A percentile compares a stretch with the other conserved stretches of the same genome.
Conservation (phyloP, 2,113 vertebrate species). For the Ibidorhyncha struthersii region DNA sequence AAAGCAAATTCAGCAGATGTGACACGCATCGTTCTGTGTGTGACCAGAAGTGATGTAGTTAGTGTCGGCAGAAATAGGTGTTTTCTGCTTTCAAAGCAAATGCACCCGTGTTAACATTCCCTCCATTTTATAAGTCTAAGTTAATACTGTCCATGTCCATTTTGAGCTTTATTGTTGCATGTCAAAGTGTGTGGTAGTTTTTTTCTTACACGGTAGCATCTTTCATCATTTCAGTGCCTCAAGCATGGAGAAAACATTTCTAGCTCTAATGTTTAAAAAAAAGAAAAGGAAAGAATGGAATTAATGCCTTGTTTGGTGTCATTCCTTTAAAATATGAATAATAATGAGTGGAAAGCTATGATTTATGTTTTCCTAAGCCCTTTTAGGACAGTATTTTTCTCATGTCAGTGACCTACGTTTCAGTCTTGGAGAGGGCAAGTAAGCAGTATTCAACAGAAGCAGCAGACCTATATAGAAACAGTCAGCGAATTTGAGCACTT, state of each 20-base stretch:
- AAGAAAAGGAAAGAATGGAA: neutral
- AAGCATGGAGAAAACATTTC: neutral
- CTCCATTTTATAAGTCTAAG: conserved; percentile 1
- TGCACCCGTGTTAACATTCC: neutral
- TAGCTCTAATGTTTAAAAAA: conserved; percentile 3
- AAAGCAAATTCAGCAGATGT: conserved; percentile 51
- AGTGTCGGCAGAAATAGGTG: conserved; percentile 38
- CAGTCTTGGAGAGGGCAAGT: neutral
- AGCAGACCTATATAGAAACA: neutral
- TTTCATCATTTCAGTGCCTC: neutral
- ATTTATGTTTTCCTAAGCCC: neutral
- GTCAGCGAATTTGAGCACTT: neutral
- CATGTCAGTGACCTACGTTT: neutral
- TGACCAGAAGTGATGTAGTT: conserved; percentile 19
- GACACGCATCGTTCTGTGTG: neutral
- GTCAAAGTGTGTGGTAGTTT: neutral
- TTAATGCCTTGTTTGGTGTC: neutral
- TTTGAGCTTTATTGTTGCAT: conserved; percentile 4
- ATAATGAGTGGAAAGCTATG: neutral
- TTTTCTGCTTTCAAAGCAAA: conserved; percentile 35
- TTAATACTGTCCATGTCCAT: neutral
- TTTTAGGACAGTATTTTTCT: neutral
- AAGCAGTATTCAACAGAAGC: neutral
- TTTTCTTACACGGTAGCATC: neutral
- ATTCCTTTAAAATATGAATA: neutral